Conservation (phyloP, 2,113 vertebrate species). For the Meriones unguiculatus region DNA sequence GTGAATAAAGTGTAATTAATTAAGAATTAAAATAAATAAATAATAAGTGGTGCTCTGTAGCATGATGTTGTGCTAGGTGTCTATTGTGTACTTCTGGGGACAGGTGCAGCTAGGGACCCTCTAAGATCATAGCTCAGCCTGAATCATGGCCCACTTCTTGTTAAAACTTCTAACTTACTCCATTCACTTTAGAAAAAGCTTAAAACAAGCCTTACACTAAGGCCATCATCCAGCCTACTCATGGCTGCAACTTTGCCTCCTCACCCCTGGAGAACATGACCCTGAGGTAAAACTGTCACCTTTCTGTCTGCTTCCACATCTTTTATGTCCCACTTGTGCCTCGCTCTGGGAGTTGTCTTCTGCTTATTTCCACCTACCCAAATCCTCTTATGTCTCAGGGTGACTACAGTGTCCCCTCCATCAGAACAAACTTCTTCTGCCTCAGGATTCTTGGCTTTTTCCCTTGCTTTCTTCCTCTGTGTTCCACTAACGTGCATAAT, state of each 20-base stretch:
- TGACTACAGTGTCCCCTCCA: neutral
- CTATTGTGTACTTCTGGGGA: neutral
- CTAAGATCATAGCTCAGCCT: neutral
- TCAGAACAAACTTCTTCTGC: neutral
- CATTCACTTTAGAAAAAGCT: neutral
- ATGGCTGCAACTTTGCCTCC: neutral
- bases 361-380: neutral
- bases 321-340: neutral
- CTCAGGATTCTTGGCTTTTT: neutral
- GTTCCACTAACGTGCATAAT: neutral
- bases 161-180: neutral
- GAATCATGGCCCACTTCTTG: neutral
- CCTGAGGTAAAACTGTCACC: neutral
- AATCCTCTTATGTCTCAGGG: neutral
- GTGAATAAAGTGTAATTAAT: too few species aligned
- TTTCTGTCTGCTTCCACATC: neutral
- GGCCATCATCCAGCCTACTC: neutral
- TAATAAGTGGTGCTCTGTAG: fast-evolving
- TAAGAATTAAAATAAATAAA: too few species aligned
- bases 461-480: neutral
- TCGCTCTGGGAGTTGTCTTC: neutral
- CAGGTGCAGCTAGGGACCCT: neutral
- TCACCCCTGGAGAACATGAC: neutral
- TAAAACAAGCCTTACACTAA: neutral
- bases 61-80: neutral